Percentiles rank a stretch among this genome's conserved stretches.
These are phyloP conservation scores for Ectemnius cavifrons DNA, from an alignment of 2,888 invertebrate species.

Conservation along the genomic window DNA sequence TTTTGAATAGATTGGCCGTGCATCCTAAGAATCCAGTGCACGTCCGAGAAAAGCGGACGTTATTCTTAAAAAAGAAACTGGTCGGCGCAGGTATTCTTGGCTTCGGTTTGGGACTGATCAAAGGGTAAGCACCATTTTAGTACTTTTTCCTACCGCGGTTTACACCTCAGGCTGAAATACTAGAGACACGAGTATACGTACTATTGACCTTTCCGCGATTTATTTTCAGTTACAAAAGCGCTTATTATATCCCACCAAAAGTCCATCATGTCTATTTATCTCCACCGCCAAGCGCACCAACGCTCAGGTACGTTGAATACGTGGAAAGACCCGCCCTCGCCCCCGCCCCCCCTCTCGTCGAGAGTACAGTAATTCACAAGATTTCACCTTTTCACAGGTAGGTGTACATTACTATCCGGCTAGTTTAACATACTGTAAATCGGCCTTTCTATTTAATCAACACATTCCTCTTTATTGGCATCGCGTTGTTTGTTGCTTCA, in stretches of 20 bases:
- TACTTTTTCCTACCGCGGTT: background rate
- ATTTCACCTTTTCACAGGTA: no score
- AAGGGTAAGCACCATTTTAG: conserved; percentile 64
- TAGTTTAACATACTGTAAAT: conserved; percentile 58
- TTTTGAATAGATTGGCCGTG: no score
- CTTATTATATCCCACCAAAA: conserved; percentile 67
- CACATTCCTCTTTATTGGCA: no score
- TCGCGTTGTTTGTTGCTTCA: no score
- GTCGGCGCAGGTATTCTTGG: conserved; percentile 74
- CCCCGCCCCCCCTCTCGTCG: conserved; percentile 69
- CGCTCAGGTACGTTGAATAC: conserved; percentile 73
- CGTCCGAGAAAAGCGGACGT: conserved; percentile 68
- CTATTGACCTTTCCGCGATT: background rate
- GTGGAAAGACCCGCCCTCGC: no score
- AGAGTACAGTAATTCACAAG: conserved; percentile 43
- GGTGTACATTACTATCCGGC: no score
- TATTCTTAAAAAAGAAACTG: conserved; percentile 73
- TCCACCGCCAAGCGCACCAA: conserved; percentile 60
- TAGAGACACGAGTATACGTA: no score
- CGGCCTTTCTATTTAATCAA: conserved; percentile 42
- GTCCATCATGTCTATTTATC: conserved; percentile 73
- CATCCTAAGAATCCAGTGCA: conserved; percentile 38
- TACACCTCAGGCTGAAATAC: no score
- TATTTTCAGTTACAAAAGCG: conserved; percentile 69
- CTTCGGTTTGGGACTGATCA: conserved; percentile 71